Evolutionary conservation across 2,888 invertebrate genomes (phyloP).

Genomic region (Volucella zonaria): DNA sequence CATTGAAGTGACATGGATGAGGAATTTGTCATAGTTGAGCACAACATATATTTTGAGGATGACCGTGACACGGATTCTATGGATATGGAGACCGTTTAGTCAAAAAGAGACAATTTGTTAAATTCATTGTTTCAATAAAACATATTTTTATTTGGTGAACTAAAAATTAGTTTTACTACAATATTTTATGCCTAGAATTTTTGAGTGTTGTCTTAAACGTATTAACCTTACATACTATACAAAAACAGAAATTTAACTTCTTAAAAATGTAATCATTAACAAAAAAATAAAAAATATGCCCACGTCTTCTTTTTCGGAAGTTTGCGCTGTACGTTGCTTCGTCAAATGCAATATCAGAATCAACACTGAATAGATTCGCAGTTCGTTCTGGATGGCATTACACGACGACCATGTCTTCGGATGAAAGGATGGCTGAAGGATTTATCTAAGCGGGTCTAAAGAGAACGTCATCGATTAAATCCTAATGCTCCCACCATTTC

Average conservation of each 20-base stretch:
- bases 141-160: slow-evolving; percentile 25
- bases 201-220: too few species aligned
- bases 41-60: slow-evolving; percentile 1
- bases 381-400: slow-evolving; percentile 1
- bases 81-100: not conserved
- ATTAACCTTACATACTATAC: too few species aligned
- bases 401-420: not conserved
- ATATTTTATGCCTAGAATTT: slow-evolving; percentile 21
- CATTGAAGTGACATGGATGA: slow-evolving; percentile 22
- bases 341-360: not conserved
- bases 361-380: not conserved
- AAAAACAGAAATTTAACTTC: too few species aligned
- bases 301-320: too few species aligned
- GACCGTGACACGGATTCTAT: not conserved
- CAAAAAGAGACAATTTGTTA: slow-evolving; percentile 35
- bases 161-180: too few species aligned
- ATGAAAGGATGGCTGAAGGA: not conserved
- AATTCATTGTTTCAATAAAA: slow-evolving; percentile 40
- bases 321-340: not conserved
- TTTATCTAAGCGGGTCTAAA: not conserved
- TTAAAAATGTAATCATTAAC: too few species aligned
- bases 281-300: too few species aligned
- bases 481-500: not conserved
- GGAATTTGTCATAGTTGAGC: slow-evolving; percentile 3
- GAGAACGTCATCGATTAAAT: not conserved